A percentile compares a stretch with the other conserved stretches of the same genome.
These are phyloP conservation scores for Ophiodon elongatus DNA, from an alignment of 2,113 vertebrate species.

Conservation along the genomic window DNA sequence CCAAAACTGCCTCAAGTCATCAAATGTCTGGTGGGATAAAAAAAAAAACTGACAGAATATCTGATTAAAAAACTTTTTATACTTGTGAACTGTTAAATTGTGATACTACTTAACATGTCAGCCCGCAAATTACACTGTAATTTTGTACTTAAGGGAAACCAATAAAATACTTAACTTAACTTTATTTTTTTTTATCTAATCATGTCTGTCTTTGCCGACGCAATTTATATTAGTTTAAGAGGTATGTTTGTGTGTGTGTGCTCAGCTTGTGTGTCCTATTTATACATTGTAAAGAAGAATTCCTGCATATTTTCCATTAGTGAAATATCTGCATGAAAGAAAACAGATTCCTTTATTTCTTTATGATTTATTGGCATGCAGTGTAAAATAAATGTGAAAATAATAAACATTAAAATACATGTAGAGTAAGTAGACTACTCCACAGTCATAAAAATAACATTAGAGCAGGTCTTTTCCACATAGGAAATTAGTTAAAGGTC, in stretches of 20 bases:
- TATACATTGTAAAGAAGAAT: not conserved
- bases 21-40: not conserved
- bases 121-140: not conserved
- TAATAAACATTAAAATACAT: not conserved
- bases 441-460: slow-evolving; percentile 33
- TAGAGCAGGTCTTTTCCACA: slow-evolving; percentile 25
- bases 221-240: not conserved
- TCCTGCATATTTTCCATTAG: not conserved
- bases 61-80: slow-evolving; percentile 3
- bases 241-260: not conserved
- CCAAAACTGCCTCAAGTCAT: not conserved
- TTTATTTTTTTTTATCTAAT: no score
- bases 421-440: not conserved
- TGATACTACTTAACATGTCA: slow-evolving; percentile 9
- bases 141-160: not conserved
- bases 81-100: slow-evolving; percentile 16
- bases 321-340: not conserved
- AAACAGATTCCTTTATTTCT: not conserved
- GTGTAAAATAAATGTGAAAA: not conserved
- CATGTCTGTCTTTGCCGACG: not conserved
- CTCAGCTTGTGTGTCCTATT: not conserved
- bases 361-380: not conserved
- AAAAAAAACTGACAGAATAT: not conserved
- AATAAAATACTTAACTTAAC: not conserved
- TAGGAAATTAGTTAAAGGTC: slow-evolving; percentile 59